Evolutionary conservation across 2,113 vertebrate species (phyloP).

Genomic region (Tachysurus vachellii): DNA sequence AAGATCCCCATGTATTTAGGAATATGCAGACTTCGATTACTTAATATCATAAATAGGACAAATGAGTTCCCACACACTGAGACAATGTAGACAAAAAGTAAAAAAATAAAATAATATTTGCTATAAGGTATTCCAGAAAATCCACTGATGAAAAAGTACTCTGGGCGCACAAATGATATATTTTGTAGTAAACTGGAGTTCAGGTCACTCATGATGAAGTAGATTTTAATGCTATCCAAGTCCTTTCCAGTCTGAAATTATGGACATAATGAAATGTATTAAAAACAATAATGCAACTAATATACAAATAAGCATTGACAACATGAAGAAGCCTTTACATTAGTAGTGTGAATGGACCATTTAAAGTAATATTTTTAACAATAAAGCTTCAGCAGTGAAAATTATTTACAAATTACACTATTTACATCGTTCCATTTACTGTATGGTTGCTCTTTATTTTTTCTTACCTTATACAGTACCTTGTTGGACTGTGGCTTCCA

Average conservation of each 20-base stretch:
- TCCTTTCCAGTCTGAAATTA: neutral
- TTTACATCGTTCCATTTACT: neutral
- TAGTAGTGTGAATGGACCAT: neutral
- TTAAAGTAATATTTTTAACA: neutral
- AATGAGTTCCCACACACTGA: constrained; percentile 51
- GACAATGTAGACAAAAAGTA: constrained; percentile 55
- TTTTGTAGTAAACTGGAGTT: constrained; percentile 29
- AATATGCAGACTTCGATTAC: constrained; percentile 54
- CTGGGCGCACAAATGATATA: constrained; percentile 40
- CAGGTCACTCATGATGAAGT: neutral
- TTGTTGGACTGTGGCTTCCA: neutral
- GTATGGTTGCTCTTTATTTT: neutral
- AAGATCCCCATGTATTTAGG: constrained; percentile 72
- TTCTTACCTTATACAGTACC: neutral
- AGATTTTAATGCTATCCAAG: neutral
- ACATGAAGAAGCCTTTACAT: neutral
- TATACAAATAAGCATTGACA: neutral
- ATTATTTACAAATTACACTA: neutral
- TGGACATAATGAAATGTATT: neutral
- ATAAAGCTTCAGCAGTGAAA: neutral
- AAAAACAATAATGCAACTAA: neutral
- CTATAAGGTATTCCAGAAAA: constrained; percentile 34
- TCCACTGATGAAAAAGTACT: constrained; percentile 49
- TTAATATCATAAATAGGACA: constrained; percentile 34
- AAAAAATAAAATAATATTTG: constrained; percentile 31